Base-by-base conservation (phyloP, 2,113 vertebrate genomes). In the Caranx melampygus region DNA sequence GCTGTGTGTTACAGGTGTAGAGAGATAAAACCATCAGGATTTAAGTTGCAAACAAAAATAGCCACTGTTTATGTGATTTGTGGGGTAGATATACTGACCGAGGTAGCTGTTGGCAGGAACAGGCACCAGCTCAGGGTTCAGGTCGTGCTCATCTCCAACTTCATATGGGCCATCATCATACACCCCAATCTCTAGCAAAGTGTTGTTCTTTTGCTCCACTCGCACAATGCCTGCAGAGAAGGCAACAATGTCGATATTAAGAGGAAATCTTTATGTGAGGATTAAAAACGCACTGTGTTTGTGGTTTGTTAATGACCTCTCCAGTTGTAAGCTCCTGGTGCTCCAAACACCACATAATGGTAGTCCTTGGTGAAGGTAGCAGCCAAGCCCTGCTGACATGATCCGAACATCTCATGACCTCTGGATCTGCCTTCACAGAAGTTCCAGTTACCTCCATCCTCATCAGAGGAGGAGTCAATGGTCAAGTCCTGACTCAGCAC, bases 311-410 rank as follows among this genome's bases (percentile, higher is more conserved):
- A 34, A 4, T 79, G 34, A 99, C 98, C 98, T 98, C 97, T 98
- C 98, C 98, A 99, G 92, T 99, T 98, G 72, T 97, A 98, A 59
- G 96, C 96, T 63, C 98, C 98, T 0, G 98, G 97, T 34, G 97
- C 98, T 89, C 98, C 98, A 92, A 99, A 99, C 34, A 97, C 95
- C 82, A 98, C 84, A 66, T 99, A 99, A 77, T 98, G 97, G 81
- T 95, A 96, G 90, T 98, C 97, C 87, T 94, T 97, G 84, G 97
- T 98, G 84, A 99, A 99, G 70, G 97, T 96, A 67, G 96, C 97
- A 4, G 97, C 96, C 75, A 99, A 89, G 37, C 98, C 98, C 93
- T 99, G 98, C 91, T 99, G 98, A 81, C 98, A 99, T 57, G 96
- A 96, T 42, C 98, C 98, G 82, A 97, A 99, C 59, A 94, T 95